Evolutionary conservation across 2,113 vertebrate genomes (phyloP), one percentile per base, ranked within the genome.

Genomic region (rabbit (Oryctolagus cuniculus)): DNA sequence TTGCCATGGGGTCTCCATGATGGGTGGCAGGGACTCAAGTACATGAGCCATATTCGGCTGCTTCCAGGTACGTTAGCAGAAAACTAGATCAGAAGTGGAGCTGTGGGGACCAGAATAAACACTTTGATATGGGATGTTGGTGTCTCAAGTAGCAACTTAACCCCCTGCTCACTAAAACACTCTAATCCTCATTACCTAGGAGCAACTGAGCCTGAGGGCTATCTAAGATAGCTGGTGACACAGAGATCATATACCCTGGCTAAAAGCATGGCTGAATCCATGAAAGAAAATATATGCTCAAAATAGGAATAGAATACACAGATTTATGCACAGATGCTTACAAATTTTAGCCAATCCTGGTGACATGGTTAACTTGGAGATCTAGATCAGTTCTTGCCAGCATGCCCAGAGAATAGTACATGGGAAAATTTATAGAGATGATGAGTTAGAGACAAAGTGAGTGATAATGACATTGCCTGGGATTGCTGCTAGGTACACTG

Each of bases 191-290:
- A 36, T 17, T 31, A 89, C 63, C 6, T 13, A 3, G 7, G 49
- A 16, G 73, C 27, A 87, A 5, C 64, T 78, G 29, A 92, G 31
- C 15, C 44, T n/a, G 75, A 83, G 44, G 69, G 10, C 3, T 87
- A 91, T 8, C 51, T 63, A 29, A 96, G 80, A 75, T 77, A 77
- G 9, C 74, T 78, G 22, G 61, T 77, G 29, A 95, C 63, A 5
- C 82, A 97, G 4, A 38, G 11, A 74, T 97, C 72, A 61, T 58
- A 93, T 13, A 31, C 77, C 72, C 93, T 94, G 38, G 58, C 64
- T 29, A 86, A 55, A 34, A 92, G 58, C 6, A 70, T 51, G 4
- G 69, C 17, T 36, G 87, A 85, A 38, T 96, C 73, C 16, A 85
- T 44, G n/a, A 86, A 87, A 21, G 64, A 75, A 58, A 84, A 72